Evolutionary conservation across 2,888 invertebrate species (phyloP).

Genomic region (Leucophenga montana): DNA sequence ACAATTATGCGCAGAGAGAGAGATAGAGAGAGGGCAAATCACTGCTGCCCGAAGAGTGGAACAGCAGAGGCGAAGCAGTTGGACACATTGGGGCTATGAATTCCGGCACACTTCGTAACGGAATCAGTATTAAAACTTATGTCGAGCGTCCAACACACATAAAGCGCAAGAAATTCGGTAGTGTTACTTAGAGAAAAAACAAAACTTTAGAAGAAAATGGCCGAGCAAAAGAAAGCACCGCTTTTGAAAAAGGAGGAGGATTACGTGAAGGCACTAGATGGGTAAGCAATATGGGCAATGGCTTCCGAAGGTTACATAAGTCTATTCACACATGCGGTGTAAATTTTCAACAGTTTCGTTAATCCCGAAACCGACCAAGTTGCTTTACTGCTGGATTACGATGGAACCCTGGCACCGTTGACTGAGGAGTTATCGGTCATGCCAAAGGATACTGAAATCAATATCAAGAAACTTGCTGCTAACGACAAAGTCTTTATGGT

Average conservation of each 20-base stretch:
- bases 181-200: constrained; percentile 24
- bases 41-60: not conserved
- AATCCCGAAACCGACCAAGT: constrained; percentile 79
- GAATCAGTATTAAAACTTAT: constrained; percentile 67
- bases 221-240: constrained; percentile 73
- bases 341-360: constrained; percentile 69
- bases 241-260: constrained; percentile 72
- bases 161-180: constrained; percentile 53
- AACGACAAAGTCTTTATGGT: constrained; percentile 82
- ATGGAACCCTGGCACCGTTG: constrained; percentile 84
- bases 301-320: not conserved
- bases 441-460: constrained; percentile 83
- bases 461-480: constrained; percentile 80
- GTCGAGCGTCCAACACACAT: constrained; percentile 67
- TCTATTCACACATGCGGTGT: not conserved
- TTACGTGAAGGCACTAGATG: constrained; percentile 70
- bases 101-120: constrained; percentile 37
- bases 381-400: constrained; percentile 82
- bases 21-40: constrained; percentile 30
- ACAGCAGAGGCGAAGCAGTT: constrained; percentile 14
- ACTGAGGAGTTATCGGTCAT: constrained; percentile 78
- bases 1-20: constrained; percentile 12
- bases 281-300: constrained; percentile 54
- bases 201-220: constrained; percentile 55
- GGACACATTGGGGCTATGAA: constrained; percentile 7